Evolutionary conservation across 2,797 vertebrate genomes (phyloP).

Genomic region (Xenops minutus): DNA sequence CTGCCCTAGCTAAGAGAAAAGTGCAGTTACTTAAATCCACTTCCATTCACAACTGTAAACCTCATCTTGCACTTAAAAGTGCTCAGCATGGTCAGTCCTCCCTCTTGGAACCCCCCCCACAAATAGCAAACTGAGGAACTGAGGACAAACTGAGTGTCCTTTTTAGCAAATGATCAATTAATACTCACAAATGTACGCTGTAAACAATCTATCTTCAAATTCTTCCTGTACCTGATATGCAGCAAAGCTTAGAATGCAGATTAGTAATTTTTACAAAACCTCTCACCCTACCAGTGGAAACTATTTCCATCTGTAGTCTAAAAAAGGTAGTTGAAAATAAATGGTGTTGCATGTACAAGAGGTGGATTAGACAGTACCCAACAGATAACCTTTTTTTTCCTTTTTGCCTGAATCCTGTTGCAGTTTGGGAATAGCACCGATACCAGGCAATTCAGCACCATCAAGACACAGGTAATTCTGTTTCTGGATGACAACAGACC

Average conservation of each 20-base stretch:
- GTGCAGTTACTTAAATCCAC: neutral
- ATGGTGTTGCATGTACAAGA: accelerated
- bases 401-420: neutral
- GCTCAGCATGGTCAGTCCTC: neutral
- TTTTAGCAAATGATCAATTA: neutral
- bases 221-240: neutral
- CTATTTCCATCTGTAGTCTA: neutral
- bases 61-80: neutral
- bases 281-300: neutral
- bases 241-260: neutral
- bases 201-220: neutral
- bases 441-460: neutral
- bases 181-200: neutral
- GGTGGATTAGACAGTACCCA: neutral
- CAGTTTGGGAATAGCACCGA: neutral
- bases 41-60: neutral
- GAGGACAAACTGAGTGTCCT: neutral
- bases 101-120: neutral
- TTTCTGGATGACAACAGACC: neutral
- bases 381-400: neutral
- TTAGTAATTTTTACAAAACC: neutral
- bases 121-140: neutral
- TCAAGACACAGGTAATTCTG: neutral
- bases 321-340: neutral
- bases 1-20: neutral